Evolutionary conservation across 2,113 vertebrate species (phyloP).

Genomic region (Panurus biarmicus): DNA sequence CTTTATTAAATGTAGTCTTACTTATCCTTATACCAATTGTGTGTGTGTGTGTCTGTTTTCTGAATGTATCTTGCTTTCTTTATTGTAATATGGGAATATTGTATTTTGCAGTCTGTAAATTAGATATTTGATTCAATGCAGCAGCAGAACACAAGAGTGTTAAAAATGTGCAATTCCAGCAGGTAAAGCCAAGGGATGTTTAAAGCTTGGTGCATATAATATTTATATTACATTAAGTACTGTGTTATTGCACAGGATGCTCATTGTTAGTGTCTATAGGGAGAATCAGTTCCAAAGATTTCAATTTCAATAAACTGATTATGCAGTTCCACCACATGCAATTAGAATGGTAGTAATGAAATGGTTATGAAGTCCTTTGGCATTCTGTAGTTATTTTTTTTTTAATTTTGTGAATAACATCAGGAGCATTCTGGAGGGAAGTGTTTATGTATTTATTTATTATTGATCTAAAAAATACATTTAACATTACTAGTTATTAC

Average conservation of each 20-base stretch:
- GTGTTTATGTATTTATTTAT: constrained; percentile 92
- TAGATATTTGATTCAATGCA: constrained; percentile 74
- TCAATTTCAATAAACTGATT: constrained; percentile 90
- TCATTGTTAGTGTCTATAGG: constrained; percentile 78
- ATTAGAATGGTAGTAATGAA: constrained; percentile 86
- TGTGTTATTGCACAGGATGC: constrained; percentile 74
- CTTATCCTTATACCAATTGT: constrained; percentile 55
- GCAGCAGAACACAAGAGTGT: constrained; percentile 67
- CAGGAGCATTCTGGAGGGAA: constrained; percentile 79
- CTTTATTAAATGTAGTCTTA: constrained; percentile 62
- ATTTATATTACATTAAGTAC: constrained; percentile 78
- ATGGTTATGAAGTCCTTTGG: constrained; percentile 84
- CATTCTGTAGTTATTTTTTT: constrained; percentile 60
- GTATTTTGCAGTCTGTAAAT: constrained; percentile 78
- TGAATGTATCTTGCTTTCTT: constrained; percentile 65
- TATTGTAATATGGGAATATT: constrained; percentile 79
- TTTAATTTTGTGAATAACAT: constrained; percentile 94
- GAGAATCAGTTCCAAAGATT: constrained; percentile 83
- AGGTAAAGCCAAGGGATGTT: constrained; percentile 59
- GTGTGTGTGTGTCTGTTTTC: constrained; percentile 46
- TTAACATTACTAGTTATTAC: constrained; percentile 89
- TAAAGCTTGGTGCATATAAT: constrained; percentile 76
- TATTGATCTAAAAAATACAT: constrained; percentile 81
- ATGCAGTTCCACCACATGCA: constrained; percentile 74
- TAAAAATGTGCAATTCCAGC: constrained; percentile 71